Evolutionary conservation across 2,113 vertebrate species (phyloP).

Genomic region (Podarcis raffonei): DNA sequence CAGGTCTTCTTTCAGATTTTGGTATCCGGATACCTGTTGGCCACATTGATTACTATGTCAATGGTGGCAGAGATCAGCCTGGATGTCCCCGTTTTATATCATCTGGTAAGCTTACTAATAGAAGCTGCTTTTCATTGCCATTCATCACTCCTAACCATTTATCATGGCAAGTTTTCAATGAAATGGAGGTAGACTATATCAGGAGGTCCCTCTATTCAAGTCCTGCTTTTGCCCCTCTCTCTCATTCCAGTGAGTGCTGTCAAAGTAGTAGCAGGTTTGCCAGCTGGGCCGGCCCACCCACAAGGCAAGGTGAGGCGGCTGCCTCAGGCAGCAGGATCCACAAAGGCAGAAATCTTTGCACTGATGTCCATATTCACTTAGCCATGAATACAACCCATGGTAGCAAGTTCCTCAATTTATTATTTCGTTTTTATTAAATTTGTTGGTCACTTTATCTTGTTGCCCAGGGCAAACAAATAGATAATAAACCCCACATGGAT

Average conservation of each 20-base stretch:
- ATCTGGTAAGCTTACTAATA: constrained; percentile 65
- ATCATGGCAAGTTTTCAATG: neutral
- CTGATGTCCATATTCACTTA: too few relatives aligned
- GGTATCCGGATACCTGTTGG: constrained; percentile 96
- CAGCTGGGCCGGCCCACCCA: too few relatives aligned
- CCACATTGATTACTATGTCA: constrained; percentile 93
- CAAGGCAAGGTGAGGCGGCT: too few relatives aligned
- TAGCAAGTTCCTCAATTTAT: too few relatives aligned
- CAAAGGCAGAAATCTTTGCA: too few relatives aligned
- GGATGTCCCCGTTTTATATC: constrained; percentile 80
- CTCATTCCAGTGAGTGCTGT: neutral
- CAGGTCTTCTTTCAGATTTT: constrained; percentile 79
- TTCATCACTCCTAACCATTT: neutral
- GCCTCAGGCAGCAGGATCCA: too few relatives aligned
- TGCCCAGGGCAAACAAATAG: too few relatives aligned
- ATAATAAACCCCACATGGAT: too few relatives aligned
- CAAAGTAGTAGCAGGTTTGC: neutral
- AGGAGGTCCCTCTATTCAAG: neutral
- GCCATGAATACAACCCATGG: too few relatives aligned
- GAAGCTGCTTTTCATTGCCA: neutral
- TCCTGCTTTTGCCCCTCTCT: too few relatives aligned
- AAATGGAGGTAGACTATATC: neutral
- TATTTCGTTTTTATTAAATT: too few relatives aligned
- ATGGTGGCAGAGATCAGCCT: constrained; percentile 92
- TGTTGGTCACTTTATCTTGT: too few relatives aligned